A percentile compares a stretch with the other conserved stretches of the same genome.
These are phyloP conservation scores for Condylura cristata DNA, from an alignment of 2,113 vertebrate genomes.

Conservation along the genomic window DNA sequence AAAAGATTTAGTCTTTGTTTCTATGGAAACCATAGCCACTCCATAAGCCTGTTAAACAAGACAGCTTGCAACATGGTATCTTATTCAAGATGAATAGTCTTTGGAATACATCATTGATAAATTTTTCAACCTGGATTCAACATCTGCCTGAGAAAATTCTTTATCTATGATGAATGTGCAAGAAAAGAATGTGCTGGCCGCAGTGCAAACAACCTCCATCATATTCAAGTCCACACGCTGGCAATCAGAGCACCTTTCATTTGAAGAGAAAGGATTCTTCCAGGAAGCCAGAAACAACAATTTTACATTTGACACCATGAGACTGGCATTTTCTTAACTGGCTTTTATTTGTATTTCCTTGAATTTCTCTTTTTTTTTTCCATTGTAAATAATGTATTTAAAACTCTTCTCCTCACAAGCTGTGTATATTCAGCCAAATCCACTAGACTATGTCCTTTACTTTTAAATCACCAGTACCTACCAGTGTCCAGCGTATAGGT, in stretches of 20 bases:
- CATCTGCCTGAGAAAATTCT: constrained; percentile 36
- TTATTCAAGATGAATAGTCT: constrained; percentile 81
- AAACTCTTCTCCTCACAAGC: not conserved
- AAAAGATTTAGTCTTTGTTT: constrained; percentile 84
- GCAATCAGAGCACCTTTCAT: not conserved
- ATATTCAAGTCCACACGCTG: not conserved
- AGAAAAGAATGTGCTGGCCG: not conserved
- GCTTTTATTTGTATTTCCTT: constrained; percentile 43
- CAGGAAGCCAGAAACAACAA: not conserved
- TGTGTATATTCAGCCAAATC: not conserved
- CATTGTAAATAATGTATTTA: not conserved
- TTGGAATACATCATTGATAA: constrained; percentile 77
- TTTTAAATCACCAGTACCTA: not conserved
- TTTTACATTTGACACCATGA: not conserved
- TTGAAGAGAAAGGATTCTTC: not conserved
- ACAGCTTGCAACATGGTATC: constrained; percentile 75
- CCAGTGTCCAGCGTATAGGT: not conserved
- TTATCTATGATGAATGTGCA: not conserved
- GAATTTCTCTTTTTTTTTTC: not conserved
- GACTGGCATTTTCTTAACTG: not conserved
- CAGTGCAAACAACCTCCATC: not conserved
- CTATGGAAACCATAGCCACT: constrained; percentile 85
- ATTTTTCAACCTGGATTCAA: constrained; percentile 71
- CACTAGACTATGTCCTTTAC: not conserved
- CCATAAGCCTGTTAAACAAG: constrained; percentile 83